Evolutionary conservation across 2,797 vertebrate genomes (phyloP).

Genomic region (Pseudochirops corinnae): DNA sequence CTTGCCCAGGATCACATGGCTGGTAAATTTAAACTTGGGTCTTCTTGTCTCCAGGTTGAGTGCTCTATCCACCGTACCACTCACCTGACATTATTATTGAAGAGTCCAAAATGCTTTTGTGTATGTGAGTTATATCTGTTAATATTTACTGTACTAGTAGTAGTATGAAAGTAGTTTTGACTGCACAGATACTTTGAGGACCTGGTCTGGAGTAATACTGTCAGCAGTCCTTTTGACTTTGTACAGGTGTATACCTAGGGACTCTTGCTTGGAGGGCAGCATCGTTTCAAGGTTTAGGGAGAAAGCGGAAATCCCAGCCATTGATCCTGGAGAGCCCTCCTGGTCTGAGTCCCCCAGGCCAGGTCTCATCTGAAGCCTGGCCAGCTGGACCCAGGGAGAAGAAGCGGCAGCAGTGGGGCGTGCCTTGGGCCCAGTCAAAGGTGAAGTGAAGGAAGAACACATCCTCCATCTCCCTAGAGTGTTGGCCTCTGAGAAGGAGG

Average conservation of each 20-base stretch:
- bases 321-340: background rate
- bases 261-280: background rate
- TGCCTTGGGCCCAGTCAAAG: rapidly evolving
- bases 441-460: background rate
- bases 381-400: background rate
- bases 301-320: background rate
- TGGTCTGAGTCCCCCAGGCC: background rate
- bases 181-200: background rate
- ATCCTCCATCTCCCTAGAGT: background rate
- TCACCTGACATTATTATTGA: background rate
- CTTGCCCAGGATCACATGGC: background rate
- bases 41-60: background rate
- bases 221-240: background rate
- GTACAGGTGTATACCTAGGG: background rate
- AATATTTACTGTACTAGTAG: background rate
- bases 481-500: too few species aligned
- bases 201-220: background rate
- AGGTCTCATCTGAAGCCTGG: background rate
- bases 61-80: background rate
- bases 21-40: background rate
- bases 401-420: background rate
- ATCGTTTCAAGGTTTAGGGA: background rate
- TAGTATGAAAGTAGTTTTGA: background rate
- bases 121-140: background rate
- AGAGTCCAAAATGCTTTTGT: background rate